Conservation (phyloP, 2,888 invertebrate genomes). For the Ophonus ardosiacus region DNA sequence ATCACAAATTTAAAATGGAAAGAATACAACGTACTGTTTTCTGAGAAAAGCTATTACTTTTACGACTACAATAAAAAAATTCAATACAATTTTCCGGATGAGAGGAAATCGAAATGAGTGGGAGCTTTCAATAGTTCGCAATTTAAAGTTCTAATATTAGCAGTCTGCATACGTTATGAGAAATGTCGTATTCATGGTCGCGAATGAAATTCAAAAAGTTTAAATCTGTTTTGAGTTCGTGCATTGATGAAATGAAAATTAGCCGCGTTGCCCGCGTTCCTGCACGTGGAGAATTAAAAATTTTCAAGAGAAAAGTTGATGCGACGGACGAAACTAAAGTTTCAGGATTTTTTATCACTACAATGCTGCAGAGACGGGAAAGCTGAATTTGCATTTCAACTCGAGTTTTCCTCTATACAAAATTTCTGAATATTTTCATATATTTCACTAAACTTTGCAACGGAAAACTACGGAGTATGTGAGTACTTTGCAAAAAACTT, state of each 20-base stretch:
- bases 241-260: conserved; percentile 50
- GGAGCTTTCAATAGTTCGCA: conserved; percentile 24
- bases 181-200: not conserved
- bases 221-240: conserved; percentile 38
- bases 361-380: not conserved
- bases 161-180: not conserved
- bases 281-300: conserved; percentile 23
- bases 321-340: conserved; percentile 13
- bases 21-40: not conserved
- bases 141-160: conserved; percentile 11
- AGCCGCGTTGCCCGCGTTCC: conserved; percentile 3
- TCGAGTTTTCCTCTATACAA: not conserved
- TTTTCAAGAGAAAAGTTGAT: conserved; percentile 3
- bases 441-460: not conserved
- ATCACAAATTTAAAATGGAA: not conserved
- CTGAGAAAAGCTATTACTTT: not conserved
- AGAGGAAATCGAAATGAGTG: not conserved
- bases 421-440: not conserved
- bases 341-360: conserved; percentile 3
- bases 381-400: conserved; percentile 29
- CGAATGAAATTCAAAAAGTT: conserved; percentile 47
- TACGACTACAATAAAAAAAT: not conserved
- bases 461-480: not conserved
- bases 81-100: conserved; percentile 7
- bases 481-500: too few species aligned